Evolutionary conservation across 2,888 invertebrate genomes (phyloP), one percentile per base, ranked within the genome.

Genomic region (Drosophila subquinaria): DNA sequence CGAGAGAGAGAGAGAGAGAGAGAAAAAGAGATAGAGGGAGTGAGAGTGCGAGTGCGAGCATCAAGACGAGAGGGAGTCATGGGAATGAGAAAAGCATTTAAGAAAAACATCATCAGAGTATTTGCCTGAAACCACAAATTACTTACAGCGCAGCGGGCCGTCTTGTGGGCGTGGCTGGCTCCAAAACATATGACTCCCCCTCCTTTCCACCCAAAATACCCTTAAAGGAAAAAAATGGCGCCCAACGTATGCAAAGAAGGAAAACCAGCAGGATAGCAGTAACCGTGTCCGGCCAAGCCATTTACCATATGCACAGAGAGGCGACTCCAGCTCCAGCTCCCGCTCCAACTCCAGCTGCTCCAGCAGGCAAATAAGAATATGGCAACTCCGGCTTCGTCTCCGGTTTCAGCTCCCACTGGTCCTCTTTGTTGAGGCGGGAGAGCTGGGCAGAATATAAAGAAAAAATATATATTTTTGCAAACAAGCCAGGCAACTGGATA

Each of bases 51-150:
- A 53, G 47, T 5, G 17, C 40, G 15, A 8, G 50, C 45, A 36
- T 15, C 20, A 50, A 36, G 68, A n/a, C 35, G 60, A 20, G 43
- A 53, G 45, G 17, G 17, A 40, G 57, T 48, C 15, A 55, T 48
- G 74, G 72, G 57, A 74, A 70, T 68, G 82, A 71, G 73, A 79
- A 82, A 87, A 81, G 84, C 85, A 84, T 87, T 88, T 88, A 88
- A 88, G 86, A 82, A 87, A 87, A 86, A 88, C 87, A 88, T 88
- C 89, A 87, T 84, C 88, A 84, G 77, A 81, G 81, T 79, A 86
- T 88, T 88, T 88, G 87, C 88, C 89, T 81, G 89, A 84, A 88
- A 88, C 87, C 87, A 88, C 87, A 88, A 88, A 88, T 88, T 88
- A 88, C 87, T 88, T 88, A 88, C 89, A 87, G 77, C 79, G 86